Base-by-base conservation (phyloP, 2,888 invertebrate genomes). In the Coecobrya sp. region DNA sequence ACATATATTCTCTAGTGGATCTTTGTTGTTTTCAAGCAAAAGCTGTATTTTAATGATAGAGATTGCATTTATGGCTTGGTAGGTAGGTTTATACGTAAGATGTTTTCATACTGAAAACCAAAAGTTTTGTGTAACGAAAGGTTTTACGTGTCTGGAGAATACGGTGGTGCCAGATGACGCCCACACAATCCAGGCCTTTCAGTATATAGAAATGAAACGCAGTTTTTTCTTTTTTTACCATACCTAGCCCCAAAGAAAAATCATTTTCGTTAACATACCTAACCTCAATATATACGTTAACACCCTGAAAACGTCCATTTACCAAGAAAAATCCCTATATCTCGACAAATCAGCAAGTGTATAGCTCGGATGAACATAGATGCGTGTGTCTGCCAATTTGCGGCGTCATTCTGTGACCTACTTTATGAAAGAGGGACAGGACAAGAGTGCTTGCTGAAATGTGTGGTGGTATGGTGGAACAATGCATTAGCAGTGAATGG, bases 401-500 rank as follows among this genome's bases (percentile, higher is more conserved):
- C 11, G 25, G 45, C 79, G 42, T 79, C 79, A 79, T 70, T 79
- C 10, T 45, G 27, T 84, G 59, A 65, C 65, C 84, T 84, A 84
- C 65, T 84, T 84, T 84, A 22, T 65, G 19, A 84, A 84, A 65
- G 65, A 30, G 36, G 30, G 65, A 59, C 59, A 55, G 76, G 52
- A 45, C 13, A n/a, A 49, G 16, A n/a, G n/a, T n/a, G n/a, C n/a
- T n/a, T n/a, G n/a, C n/a, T n/a, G n/a, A n/a, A n/a, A 19, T 36
- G 36, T 36, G 2, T 36, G 36, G 36, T 36, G 3, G 7, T 4
- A 36, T 36, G 36, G 36, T 36, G n/a, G 68, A 19, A 68, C 1
- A 22, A 25, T 1, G 3, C 36, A 36, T 7, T 7, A 2, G 3
- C 7, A 36, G 36, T 36, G 7, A 36, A 36, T 7, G 3, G 36